These are phyloP conservation scores for Drosophila borborema DNA, from an alignment of 2,888 invertebrate species.

Conservation along the genomic window DNA sequence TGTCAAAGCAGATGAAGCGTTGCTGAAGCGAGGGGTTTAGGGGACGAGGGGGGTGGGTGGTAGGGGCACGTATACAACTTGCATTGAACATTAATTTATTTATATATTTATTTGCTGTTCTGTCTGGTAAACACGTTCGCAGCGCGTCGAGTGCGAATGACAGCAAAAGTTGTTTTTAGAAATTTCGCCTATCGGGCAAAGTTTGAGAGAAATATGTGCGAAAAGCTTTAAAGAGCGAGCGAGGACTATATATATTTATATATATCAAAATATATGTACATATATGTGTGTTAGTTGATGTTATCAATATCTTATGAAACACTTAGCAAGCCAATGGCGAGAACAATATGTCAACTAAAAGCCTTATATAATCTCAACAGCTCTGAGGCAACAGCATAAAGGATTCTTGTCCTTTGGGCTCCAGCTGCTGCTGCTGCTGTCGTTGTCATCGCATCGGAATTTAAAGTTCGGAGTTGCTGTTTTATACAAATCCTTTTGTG, in stretches of 20 bases:
- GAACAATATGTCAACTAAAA: slow-evolving; percentile 6
- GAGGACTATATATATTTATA: background rate
- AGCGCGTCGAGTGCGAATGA: background rate
- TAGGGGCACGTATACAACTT: background rate
- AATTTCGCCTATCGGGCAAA: background rate
- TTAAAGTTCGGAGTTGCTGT: slow-evolving; percentile 10
- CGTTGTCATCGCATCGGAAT: slow-evolving; percentile 3
- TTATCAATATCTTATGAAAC: background rate
- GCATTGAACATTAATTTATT: slow-evolving; percentile 5
- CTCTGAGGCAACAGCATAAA: slow-evolving; percentile 5
- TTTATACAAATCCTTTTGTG: slow-evolving; percentile 40
- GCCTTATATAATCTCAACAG: background rate
- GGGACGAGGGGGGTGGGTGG: no score
- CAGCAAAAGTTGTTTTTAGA: slow-evolving; percentile 2
- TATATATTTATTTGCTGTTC: background rate
- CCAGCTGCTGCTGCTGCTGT: slow-evolving; percentile 15
- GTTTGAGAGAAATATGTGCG: background rate
- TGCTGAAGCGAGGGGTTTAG: no score
- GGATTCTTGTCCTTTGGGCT: background rate
- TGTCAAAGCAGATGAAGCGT: background rate
- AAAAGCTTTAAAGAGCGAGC: background rate
- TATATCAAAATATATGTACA: background rate
- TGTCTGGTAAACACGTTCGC: background rate
- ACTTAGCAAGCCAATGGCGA: background rate
- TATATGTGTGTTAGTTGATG: background rate